Percentiles rank a stretch among this genome's conserved stretches.
Evolutionary conservation across 1,140 invertebrate genomes (phyloP).

Genomic region (Lordiphosa clarofinis): DNA sequence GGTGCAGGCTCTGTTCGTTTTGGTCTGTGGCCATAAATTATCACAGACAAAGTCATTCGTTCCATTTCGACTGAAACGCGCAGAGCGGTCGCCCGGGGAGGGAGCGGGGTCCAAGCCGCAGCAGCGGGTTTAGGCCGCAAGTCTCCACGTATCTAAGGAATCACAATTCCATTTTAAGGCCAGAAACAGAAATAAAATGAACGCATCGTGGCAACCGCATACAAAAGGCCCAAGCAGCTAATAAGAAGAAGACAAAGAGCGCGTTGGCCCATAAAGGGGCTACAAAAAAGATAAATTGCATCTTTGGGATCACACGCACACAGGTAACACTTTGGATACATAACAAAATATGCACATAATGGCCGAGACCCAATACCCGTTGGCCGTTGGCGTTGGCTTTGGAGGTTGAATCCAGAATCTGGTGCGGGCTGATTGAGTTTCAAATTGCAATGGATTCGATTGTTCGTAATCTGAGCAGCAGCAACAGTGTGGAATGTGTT

Average conservation of each 20-base stretch:
- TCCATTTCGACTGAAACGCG: conserved; percentile 71
- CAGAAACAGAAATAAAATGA: conserved; percentile 29
- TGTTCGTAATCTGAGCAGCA: conserved; percentile 37
- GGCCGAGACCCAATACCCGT: conserved; percentile 22
- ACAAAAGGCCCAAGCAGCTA: conserved; percentile 54
- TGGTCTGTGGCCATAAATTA: conserved; percentile 70
- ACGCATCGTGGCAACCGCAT: conserved; percentile 53
- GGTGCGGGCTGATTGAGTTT: conserved; percentile 27
- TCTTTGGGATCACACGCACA: conserved; percentile 69
- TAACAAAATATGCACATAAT: conserved; percentile 66
- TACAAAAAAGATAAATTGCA: conserved; percentile 78
- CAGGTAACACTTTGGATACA: conserved; percentile 31
- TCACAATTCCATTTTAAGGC: conserved; percentile 74
- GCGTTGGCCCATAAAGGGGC: conserved; percentile 72
- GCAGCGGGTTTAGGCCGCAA: conserved; percentile 16
- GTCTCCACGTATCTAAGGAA: conserved; percentile 63
- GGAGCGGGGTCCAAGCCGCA: conserved; percentile 2
- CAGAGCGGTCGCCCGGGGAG: conserved; percentile 16
- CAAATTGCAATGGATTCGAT: conserved; percentile 37
- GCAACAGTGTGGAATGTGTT: conserved; percentile 28
- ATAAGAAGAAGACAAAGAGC: conserved; percentile 65
- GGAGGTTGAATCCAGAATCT: conserved; percentile 2
- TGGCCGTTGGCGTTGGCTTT: conserved; percentile 2
- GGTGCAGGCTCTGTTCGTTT: conserved; percentile 51
- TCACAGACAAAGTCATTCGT: conserved; percentile 77